These are phyloP conservation scores for Nycteola revayana DNA, from an alignment of 2,888 invertebrate species.

Conservation along the genomic window DNA sequence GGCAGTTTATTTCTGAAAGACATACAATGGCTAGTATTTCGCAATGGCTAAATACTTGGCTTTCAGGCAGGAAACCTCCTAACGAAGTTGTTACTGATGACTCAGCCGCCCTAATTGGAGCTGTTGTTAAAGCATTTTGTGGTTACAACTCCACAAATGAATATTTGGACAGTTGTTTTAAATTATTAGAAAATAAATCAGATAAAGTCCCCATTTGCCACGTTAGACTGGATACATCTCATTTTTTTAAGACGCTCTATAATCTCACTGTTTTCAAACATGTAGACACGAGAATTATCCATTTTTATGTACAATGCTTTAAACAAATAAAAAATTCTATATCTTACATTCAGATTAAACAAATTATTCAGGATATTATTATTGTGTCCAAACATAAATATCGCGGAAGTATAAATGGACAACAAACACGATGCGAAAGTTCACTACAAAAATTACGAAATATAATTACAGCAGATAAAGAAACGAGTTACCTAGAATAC, in stretches of 20 bases:
- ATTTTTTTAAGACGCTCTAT: conserved; percentile 7
- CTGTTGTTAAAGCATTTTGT: conserved; percentile 11
- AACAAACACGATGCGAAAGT: conserved; percentile 6
- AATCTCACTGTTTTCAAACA: conserved; percentile 6
- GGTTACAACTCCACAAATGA: conserved; percentile 6
- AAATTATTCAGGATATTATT: conserved; percentile 3
- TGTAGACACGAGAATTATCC: conserved; percentile 6
- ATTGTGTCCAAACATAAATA: conserved; percentile 3
- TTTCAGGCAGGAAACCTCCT: conserved; percentile 6
- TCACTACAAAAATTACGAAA: conserved; percentile 3
- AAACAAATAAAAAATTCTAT: conserved; percentile 6
- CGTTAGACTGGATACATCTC: conserved; percentile 9
- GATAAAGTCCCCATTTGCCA: conserved; percentile 2
- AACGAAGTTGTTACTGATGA: conserved; percentile 11
- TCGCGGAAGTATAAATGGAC: conserved; percentile 5
- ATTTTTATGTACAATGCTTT: conserved; percentile 10
- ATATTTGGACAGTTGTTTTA: conserved; percentile 8
- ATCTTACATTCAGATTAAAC: conserved; percentile 1
- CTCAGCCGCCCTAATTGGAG: conserved; percentile 10
- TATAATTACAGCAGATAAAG: conserved; percentile 4
- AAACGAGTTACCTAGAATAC: conserved; percentile 4
- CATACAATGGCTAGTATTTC: conserved; percentile 9
- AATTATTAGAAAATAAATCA: conserved; percentile 6
- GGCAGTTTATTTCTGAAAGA: conserved; percentile 6
- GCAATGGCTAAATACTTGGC: conserved; percentile 7